Base-by-base conservation (phyloP, 2,113 vertebrate genomes). In the Thymallus thymallus region DNA sequence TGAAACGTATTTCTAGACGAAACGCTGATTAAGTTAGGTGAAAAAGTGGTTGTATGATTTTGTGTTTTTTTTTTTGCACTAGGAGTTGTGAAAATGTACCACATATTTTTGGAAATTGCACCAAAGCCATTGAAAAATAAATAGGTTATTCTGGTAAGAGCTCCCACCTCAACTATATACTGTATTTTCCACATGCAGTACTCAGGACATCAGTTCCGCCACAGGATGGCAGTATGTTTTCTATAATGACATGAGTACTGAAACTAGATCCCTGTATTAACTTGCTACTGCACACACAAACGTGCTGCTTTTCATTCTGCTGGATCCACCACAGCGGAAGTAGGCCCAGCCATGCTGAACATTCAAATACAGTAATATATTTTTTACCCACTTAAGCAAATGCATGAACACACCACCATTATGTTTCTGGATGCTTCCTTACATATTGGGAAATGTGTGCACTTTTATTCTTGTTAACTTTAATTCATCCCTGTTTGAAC, bases 141-240 rank as follows among this genome's bases (percentile, higher is more conserved):
- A 41, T 41, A 41, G 35, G 35, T 3, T 41, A 41, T 41, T 41
- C 35, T 41, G 9, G 9, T 51, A 51, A 18, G 12, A 16, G 16
- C 56, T 60, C 56, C 18, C 56, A 60, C n/a, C 18, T 60, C 18
- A 22, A 22, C 9, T 22, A 41, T 41, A 41, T 41, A 51, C n/a
- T n/a, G n/a, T n/a, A n/a, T 5, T 46, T 63, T 65, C 63, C 5
- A 6, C 7, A 2, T 58, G 6, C 18, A 18, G 26, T 32, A 6
- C 74, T 48, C 69, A 84, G 68, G 85, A 75, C 80, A 9, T 1
- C 7, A 51, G 2, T 56, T 1, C n/a, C 0, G 56, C 88, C 93
- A 89, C 72, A 63, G 88, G 92, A 83, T 91, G 93, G 89, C 91
- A 85, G 88, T 87, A 84, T 56, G 69, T 23, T 70, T 51, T 51